Conservation (phyloP, 2,888 invertebrate genomes). For the Hypsopygia costalis region DNA sequence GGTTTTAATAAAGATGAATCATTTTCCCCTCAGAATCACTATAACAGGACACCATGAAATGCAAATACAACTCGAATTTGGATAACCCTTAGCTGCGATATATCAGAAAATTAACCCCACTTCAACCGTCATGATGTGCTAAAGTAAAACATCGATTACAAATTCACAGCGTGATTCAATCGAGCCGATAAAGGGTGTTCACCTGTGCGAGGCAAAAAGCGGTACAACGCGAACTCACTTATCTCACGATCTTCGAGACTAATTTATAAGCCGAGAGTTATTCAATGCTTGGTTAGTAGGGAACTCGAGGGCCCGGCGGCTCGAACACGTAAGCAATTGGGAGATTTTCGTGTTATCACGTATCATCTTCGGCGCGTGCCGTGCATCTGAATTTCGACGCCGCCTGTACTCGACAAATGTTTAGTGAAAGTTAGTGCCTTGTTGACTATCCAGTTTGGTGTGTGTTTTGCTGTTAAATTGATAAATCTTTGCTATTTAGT, state of each 20-base stretch:
- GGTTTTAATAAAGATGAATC: too few species aligned
- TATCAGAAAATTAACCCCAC: background rate
- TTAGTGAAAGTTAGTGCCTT: slow-evolving; percentile 49
- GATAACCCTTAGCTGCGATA: too few species aligned
- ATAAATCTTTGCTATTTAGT: background rate
- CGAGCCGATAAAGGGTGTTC: slow-evolving; percentile 70
- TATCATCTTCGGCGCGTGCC: slow-evolving; percentile 74
- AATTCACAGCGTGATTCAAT: slow-evolving; percentile 68
- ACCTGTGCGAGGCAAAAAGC: slow-evolving; percentile 67
- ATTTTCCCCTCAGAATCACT: too few species aligned
- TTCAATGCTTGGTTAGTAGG: slow-evolving; percentile 64
- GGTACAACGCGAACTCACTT: slow-evolving; percentile 58
- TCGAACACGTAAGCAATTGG: slow-evolving; percentile 78
- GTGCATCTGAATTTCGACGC: slow-evolving; percentile 46
- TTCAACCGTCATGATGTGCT: background rate
- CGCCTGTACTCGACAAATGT: slow-evolving; percentile 31
- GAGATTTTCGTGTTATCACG: slow-evolving; percentile 80
- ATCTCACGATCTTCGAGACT: slow-evolving; percentile 65
- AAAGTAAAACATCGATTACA: slow-evolving; percentile 35
- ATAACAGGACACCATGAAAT: too few species aligned
- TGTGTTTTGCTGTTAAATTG: slow-evolving; percentile 5
- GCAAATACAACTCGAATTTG: too few species aligned
- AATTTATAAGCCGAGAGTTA: slow-evolving; percentile 74
- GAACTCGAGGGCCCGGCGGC: slow-evolving; percentile 38
- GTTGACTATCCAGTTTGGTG: slow-evolving; percentile 45